These are phyloP conservation scores for Gymnocypris eckloni DNA, from an alignment of 2,797 vertebrate species.

Conservation along the genomic window DNA sequence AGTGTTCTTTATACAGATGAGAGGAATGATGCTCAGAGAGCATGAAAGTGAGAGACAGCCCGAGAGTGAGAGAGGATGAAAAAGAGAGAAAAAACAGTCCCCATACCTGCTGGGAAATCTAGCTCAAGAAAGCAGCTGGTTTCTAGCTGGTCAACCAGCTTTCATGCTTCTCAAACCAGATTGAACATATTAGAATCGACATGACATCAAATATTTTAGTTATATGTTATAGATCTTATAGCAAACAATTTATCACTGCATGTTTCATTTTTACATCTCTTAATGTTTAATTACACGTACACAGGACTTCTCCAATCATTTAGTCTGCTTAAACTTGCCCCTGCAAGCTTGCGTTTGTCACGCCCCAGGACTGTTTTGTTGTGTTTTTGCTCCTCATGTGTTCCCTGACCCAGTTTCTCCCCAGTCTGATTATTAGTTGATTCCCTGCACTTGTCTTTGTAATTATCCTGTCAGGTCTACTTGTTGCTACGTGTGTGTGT, in stretches of 20 bases:
- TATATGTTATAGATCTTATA: background rate
- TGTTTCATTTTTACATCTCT: background rate
- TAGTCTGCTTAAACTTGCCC: no score
- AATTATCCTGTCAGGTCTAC: no score
- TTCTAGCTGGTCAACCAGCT: background rate
- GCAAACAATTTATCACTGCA: background rate
- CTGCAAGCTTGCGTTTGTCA: no score
- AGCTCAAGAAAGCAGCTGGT: background rate
- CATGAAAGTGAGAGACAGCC: conserved; percentile 8
- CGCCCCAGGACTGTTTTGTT: no score
- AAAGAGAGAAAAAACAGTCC: background rate
- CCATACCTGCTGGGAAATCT: background rate
- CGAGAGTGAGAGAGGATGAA: conserved; percentile 32
- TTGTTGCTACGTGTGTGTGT: no score
- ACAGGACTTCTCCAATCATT: no score
- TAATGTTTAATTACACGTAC: background rate
- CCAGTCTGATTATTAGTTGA: no score
- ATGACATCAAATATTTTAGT: background rate
- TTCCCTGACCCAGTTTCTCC: no score
- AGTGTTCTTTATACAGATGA: conserved; percentile 26
- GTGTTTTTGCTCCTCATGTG: no score
- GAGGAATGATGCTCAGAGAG: conserved; percentile 47
- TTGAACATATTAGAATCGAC: background rate
- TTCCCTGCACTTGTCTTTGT: no score
- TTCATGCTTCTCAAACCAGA: background rate